phyloP scores from a whole-genome alignment of 2,113 vertebrate genomes.

The Sphaerodactylus townsendi region DNA sequence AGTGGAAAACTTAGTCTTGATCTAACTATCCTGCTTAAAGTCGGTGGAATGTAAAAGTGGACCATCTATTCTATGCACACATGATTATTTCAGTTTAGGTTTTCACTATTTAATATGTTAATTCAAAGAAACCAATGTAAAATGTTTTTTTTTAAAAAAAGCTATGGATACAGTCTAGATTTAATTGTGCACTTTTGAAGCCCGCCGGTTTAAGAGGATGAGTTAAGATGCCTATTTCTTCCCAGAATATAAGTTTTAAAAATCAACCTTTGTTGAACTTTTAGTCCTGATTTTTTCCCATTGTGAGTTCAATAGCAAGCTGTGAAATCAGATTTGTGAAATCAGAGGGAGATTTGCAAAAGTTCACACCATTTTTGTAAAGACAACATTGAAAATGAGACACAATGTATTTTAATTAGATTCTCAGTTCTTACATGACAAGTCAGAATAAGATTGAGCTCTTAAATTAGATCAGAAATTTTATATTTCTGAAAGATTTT shows the following conservation, averaged over 20 bases:
- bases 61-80: neutral
- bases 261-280: neutral
- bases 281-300: neutral
- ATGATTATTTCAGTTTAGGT: neutral
- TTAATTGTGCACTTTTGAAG: too few species aligned
- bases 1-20: too few species aligned
- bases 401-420: slow-evolving; percentile 7
- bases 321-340: neutral
- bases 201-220: too few species aligned
- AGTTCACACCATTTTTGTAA: slow-evolving; percentile 25
- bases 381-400: slow-evolving; percentile 10
- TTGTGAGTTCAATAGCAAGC: neutral
- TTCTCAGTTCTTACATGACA: slow-evolving; percentile 7
- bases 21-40: neutral
- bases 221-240: neutral
- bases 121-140: neutral
- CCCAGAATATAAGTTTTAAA: neutral
- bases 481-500: too few species aligned
- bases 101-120: neutral
- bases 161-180: too few species aligned
- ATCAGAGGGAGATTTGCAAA: slow-evolving; percentile 38
- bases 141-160: neutral
- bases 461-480: neutral
- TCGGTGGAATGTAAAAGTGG: neutral
- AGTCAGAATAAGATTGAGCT: neutral